A percentile compares a stretch with the other conserved stretches of the same genome.
phyloP scores from a whole-genome alignment of 2,797 vertebrate species.

The Ispidina lecontei region DNA sequence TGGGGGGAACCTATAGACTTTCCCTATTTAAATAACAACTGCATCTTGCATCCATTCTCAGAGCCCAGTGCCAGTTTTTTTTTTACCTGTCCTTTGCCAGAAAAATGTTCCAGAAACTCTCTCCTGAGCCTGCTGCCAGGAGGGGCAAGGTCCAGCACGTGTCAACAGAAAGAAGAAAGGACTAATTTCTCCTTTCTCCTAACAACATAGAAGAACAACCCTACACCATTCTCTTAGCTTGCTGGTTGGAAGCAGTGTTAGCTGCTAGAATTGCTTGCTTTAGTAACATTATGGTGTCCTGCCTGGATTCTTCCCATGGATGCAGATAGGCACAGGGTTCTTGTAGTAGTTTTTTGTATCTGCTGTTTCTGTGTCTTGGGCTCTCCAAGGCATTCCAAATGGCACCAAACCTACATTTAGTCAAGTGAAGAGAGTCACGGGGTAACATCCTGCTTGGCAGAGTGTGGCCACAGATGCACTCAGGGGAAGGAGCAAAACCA shows the following conservation, averaged over 20 bases:
- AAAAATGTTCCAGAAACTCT: neutral
- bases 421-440: neutral
- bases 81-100: neutral
- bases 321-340: conserved; percentile 35
- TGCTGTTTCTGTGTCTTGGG: conserved; percentile 1
- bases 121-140: neutral
- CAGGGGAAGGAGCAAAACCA: neutral
- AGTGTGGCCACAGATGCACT: neutral
- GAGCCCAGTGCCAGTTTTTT: fast-evolving
- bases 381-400: conserved; percentile 10
- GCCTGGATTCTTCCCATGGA: conserved; percentile 24
- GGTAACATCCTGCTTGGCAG: conserved; percentile 29
- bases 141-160: neutral
- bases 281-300: neutral
- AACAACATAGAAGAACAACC: neutral
- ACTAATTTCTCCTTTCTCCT: neutral
- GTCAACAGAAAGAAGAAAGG: neutral
- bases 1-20: neutral
- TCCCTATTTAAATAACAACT: neutral
- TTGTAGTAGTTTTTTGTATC: neutral
- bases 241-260: neutral
- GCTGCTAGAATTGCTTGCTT: neutral
- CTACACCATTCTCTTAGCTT: neutral
- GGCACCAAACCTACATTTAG: neutral
- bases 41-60: neutral